Base-by-base conservation (phyloP, 2,888 invertebrate species). In the Aspidiotus rigidus region DNA sequence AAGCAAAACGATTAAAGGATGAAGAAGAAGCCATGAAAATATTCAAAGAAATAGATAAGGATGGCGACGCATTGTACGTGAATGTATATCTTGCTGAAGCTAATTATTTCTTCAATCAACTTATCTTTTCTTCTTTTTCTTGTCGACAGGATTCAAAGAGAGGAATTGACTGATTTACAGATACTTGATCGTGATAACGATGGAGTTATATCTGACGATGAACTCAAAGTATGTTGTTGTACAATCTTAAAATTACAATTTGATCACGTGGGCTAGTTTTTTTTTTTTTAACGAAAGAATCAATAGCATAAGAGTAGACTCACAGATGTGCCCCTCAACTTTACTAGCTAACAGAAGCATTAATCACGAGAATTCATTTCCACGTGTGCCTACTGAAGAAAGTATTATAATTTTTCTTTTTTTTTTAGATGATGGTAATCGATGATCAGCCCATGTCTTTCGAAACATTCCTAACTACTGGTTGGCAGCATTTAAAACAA, bases 151-250 rank as follows among this genome's bases (percentile, higher is more conserved):
- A 77, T 95, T 53, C 84, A 85, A 72, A 75, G 86, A 60, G 79
- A 81, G 69, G 91, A 88, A 80, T 77, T 91, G 8, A 85, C 87
- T 79, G 82, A 84, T 2, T 85, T 86, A 71, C 81, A 83, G 75
- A 86, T 85, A 60, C 92, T 98, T 80, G 98, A 98, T 80, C 87
- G 86, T 74, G 89, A 98, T 79, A 85, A 86, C 71, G 88, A 96
- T 81, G 96, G 95, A 9, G 84, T 84, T 74, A 92, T 98, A 15
- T 85, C 89, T 71, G 86, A 86, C 39, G 94, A 94, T 71, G 97
- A 98, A 81, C 88, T 91, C 0, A 85, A 84, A 75, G 76, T 76
- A 72, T 70, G 70, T 69, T 7, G 16, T 41, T 16, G 15, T 55
- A 10, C 39, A 7, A 55, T 2, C 42, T 41, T 13, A 55, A 63